Percentiles rank a stretch among this genome's conserved stretches.
These are phyloP conservation scores for Bugula neritina DNA, from an alignment of 2,888 invertebrate species.

Conservation along the genomic window DNA sequence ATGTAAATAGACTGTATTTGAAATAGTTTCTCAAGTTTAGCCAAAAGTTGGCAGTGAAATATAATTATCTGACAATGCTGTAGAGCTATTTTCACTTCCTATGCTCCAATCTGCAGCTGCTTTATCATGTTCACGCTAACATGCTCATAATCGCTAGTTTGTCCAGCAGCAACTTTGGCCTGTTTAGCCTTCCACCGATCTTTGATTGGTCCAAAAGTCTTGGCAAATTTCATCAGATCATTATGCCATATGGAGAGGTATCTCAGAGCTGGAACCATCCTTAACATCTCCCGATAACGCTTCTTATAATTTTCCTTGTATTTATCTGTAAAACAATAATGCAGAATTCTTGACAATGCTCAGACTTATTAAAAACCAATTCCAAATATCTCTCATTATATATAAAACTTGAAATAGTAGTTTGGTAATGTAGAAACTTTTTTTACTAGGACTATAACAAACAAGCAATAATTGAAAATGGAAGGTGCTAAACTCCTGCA, in stretches of 20 bases:
- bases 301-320: constrained; percentile 13
- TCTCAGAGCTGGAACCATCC: constrained; percentile 8
- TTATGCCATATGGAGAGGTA: constrained; percentile 23
- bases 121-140: constrained; percentile 10
- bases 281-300: constrained; percentile 5
- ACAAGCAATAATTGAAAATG: too few species aligned
- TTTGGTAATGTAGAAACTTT: too few species aligned
- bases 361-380: background rate
- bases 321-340: constrained; percentile 14
- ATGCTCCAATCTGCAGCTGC: constrained; percentile 1
- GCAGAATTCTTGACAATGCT: background rate
- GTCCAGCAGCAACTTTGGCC: background rate
- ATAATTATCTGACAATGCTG: too few species aligned
- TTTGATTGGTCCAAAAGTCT: constrained; percentile 22
- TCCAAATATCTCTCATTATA: background rate
- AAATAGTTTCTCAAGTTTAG: too few species aligned
- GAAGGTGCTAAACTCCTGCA: too few species aligned
- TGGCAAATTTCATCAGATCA: constrained; percentile 21
- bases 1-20: too few species aligned
- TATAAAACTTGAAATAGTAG: too few species aligned
- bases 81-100: background rate
- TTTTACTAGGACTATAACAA: too few species aligned
- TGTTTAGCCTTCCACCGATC: constrained; percentile 2
- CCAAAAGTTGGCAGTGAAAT: too few species aligned
- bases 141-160: constrained; percentile 15